Evolutionary conservation across 2,888 invertebrate genomes (phyloP).

Genomic region (Lamproptera curius): DNA sequence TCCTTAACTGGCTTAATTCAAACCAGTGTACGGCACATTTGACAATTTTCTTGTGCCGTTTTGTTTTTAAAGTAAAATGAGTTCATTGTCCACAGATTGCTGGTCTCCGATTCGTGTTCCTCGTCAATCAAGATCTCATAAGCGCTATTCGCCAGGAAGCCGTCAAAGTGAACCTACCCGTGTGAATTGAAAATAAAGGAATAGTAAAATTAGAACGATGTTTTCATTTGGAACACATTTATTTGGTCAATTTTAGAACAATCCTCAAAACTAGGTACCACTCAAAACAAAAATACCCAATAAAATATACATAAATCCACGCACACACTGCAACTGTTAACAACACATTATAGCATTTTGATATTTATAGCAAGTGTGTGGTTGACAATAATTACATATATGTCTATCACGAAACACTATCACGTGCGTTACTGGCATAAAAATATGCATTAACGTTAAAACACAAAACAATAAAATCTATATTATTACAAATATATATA

Average conservation of each 20-base stretch:
- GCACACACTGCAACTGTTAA: conserved; percentile 36
- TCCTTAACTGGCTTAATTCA: no score
- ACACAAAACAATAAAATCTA: conserved; percentile 46
- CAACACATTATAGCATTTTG: conserved; percentile 21
- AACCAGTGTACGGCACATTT: no score
- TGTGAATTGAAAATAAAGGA: conserved; percentile 43
- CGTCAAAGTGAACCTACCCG: conserved; percentile 83
- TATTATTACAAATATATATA: conserved; percentile 42
- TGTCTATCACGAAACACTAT: conserved; percentile 69
- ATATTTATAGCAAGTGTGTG: conserved; percentile 36
- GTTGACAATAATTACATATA: conserved; percentile 37
- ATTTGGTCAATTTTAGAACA: conserved; percentile 74
- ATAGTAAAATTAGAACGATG: conserved; percentile 28
- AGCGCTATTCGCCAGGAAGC: conserved; percentile 93
- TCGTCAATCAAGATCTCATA: conserved; percentile 94
- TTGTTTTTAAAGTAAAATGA: conserved; percentile 5
- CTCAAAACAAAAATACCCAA: conserved; percentile 54
- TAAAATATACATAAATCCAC: conserved; percentile 26
- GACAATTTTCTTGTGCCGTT: no score
- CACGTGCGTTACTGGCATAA: conserved; percentile 71
- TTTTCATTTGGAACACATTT: conserved; percentile 74
- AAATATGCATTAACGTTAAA: conserved; percentile 63
- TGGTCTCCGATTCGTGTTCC: conserved; percentile 93
- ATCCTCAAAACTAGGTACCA: conserved; percentile 65
- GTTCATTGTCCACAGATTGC: conserved; percentile 81